Evolutionary conservation across 2,888 invertebrate species (phyloP), one percentile per base, ranked within the genome.

Genomic region (Macrophya annulata): DNA sequence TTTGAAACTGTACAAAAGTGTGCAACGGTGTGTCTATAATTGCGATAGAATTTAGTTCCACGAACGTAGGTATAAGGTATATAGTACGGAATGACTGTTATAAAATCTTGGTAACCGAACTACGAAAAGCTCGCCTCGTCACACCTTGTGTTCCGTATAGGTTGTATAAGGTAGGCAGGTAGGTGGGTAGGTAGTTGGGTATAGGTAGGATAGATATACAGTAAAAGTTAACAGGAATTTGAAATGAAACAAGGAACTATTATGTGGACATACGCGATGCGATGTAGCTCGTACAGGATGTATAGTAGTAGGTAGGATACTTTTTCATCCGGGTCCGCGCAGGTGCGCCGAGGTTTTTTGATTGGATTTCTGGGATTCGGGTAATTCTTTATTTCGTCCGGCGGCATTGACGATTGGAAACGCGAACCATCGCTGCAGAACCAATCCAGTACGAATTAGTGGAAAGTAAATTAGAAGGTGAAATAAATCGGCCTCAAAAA

Each of bases 321-420:
- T 84, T 43, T 40, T 40, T 84, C 51, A 25, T 72, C 51, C 48
- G 51, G 68, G 51, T 79, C 45, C 31, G 77, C 85, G 76, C 68
- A 79, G 77, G 76, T 81, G 81, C 62, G 79, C 68, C 37, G 40
- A 37, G 68, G 65, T 48, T 85, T 81, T 85, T 85, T 85, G 85
- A 85, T 85, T 85, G 85, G 85, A 85, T 85, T 85, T 85, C 85
- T 81, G 77, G 85, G 85, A 79, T 85, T 85, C 85, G 81, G 62
- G 81, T 81, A 81, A 81, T 81, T 81, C 81, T 81, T 81, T 81
- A 81, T 81, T 81, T 81, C 81, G 59, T 62, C 21, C 40, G 21
- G 17, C 31, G 51, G 31, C 81, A 81, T 81, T 81, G 81, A 81
- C 81, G 81, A 81, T 81, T 81, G 81, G 81, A 81, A 65, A 85